A percentile compares a stretch with the other conserved stretches of the same genome.
phyloP scores from a whole-genome alignment of 1,140 invertebrate genomes.

The Aphelenchoides fujianensis region DNA sequence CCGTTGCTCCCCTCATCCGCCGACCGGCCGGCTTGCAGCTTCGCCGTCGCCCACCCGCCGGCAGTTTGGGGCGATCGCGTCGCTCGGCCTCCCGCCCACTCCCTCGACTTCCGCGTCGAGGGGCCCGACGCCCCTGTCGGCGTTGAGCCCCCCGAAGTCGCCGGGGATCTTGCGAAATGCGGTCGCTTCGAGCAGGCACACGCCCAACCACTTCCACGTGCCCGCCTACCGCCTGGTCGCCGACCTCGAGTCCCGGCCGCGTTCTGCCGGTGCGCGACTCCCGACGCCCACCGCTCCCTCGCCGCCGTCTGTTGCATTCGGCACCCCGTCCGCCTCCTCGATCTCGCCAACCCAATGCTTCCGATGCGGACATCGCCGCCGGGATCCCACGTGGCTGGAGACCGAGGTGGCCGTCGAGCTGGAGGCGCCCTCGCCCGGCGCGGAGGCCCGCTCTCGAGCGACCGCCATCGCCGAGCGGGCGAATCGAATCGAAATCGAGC shows the following conservation, averaged over 20 bases:
- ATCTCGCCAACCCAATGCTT: neutral
- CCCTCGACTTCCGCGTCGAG: neutral
- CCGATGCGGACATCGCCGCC: slow-evolving; percentile 2
- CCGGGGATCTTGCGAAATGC: neutral
- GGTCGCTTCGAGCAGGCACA: neutral
- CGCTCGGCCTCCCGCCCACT: neutral
- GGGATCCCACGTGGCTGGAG: neutral
- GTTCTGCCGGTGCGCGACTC: neutral
- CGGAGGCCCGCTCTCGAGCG: neutral
- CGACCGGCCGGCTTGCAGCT: no score
- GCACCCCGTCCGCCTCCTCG: neutral
- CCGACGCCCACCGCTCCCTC: neutral
- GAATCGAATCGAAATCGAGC: neutral
- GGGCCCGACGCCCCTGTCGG: neutral
- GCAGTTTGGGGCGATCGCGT: neutral
- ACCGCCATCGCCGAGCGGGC: neutral
- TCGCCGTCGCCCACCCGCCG: neutral
- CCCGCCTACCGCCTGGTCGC: neutral
- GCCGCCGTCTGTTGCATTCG: neutral
- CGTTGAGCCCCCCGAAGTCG: neutral
- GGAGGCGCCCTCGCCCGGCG: neutral
- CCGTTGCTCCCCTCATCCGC: no score
- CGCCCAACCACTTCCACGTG: slow-evolving; percentile 8
- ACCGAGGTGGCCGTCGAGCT: neutral
- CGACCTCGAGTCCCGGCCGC: neutral